A percentile compares a stretch with the other conserved stretches of the same genome.
Evolutionary conservation across 2,797 vertebrate species (phyloP).

Genomic region (Poecilia gillii): DNA sequence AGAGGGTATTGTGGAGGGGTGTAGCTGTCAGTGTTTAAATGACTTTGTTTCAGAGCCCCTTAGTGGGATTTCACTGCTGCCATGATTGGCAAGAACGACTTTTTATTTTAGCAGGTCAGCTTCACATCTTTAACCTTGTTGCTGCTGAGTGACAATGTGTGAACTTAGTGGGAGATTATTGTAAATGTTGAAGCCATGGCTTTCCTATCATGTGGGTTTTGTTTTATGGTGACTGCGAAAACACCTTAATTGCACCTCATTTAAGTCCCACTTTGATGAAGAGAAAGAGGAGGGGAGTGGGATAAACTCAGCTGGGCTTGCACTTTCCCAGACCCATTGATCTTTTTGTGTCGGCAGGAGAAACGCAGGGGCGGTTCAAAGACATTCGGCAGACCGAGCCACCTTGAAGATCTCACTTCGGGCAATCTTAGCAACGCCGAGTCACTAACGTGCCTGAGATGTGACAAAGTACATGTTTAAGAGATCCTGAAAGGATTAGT

Average conservation of each 20-base stretch:
- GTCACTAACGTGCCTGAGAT: neutral
- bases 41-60: slow-evolving; percentile 59
- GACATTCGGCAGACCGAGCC: slow-evolving; percentile 57
- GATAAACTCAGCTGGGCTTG: slow-evolving; percentile 30
- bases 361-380: slow-evolving; percentile 66
- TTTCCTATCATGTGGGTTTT: slow-evolving; percentile 56
- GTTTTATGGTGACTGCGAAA: slow-evolving; percentile 63
- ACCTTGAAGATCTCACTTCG: slow-evolving; percentile 75
- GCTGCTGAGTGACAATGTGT: slow-evolving; percentile 58
- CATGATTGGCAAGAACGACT: slow-evolving; percentile 52
- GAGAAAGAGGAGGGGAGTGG: neutral
- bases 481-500: neutral
- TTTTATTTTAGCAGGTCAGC: slow-evolving; percentile 44
- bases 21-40: slow-evolving; percentile 54
- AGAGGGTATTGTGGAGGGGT: slow-evolving; percentile 43
- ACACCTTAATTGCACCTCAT: slow-evolving; percentile 70
- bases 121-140: slow-evolving; percentile 72
- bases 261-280: slow-evolving; percentile 67
- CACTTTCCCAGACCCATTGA: slow-evolving; percentile 55
- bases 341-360: slow-evolving; percentile 59
- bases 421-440: slow-evolving; percentile 47
- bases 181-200: slow-evolving; percentile 47
- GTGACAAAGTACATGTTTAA: neutral
- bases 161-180: slow-evolving; percentile 63
- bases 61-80: slow-evolving; percentile 52